Evolutionary conservation across 1,140 invertebrate species (phyloP), one percentile per base, ranked within the genome.

Genomic region (Phocides pigmalion): DNA sequence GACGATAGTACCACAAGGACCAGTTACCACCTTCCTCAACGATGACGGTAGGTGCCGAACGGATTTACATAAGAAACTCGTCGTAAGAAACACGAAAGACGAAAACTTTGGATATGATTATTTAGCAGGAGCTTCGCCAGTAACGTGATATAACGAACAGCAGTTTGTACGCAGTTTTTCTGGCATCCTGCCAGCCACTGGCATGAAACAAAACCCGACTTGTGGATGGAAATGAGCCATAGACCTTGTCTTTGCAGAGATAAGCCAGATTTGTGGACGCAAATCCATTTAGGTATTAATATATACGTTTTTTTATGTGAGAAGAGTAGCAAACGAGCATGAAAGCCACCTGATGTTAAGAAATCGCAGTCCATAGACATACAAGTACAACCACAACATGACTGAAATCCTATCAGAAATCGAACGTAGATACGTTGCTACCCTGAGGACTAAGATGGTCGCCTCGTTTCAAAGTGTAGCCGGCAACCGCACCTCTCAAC

Each of bases 251-350:
- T 58, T 42, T 22, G 35, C 15, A 11, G 42, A 58, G 22, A 44
- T 58, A 44, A 58, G 41, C 54, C 54, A 44, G 39, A 58, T 58
- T 58, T 58, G 54, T 58, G 54, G 54, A 58, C 54, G 41, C 32
- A 16, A 44, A 58, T 58, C 22, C 54, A 58, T 58, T 44, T 44
- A 42, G 20, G 41, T 44, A 56, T 56, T 56, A 56, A 58, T 44
- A 58, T 44, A 44, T 37, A 25, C 20, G 15, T 51, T 51, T 51
- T 14, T 51, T 51, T 51, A 35, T 51, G 11, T 28, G 9, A 1
- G 32, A 1, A n/a, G 11, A n/a, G n/a, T n/a, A n/a, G n/a, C n/a
- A n/a, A n/a, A n/a, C n/a, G n/a, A n/a, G n/a, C n/a, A n/a, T n/a
- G n/a, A n/a, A n/a, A n/a, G n/a, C n/a, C n/a, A n/a, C n/a, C n/a